phyloP scores from a whole-genome alignment of 2,113 vertebrate genomes.

The Chamaetylas fuelleborni region DNA sequence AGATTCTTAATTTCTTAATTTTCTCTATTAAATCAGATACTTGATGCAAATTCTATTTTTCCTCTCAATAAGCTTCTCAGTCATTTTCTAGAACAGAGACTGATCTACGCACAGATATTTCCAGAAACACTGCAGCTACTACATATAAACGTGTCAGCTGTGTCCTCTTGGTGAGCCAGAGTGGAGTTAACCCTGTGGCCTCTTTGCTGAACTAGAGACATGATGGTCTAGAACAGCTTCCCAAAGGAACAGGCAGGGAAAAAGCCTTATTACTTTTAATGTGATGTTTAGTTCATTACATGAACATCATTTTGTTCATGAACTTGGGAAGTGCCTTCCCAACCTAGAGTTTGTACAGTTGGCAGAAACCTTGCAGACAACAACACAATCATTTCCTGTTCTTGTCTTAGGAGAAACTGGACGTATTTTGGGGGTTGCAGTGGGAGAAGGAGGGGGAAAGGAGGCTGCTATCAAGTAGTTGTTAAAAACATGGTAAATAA shows the following conservation, averaged over 20 bases:
- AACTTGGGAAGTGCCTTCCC: background rate
- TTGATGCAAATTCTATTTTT: background rate
- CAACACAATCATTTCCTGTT: background rate
- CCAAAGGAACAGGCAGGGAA: background rate
- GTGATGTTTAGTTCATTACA: background rate
- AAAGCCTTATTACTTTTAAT: background rate
- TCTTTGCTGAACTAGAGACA: background rate
- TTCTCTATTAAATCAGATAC: background rate
- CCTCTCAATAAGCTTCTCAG: background rate
- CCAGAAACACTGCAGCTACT: background rate
- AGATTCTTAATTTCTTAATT: background rate
- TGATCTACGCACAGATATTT: background rate
- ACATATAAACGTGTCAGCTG: background rate
- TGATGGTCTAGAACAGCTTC: background rate
- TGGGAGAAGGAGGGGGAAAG: background rate
- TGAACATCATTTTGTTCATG: background rate
- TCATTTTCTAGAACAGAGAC: background rate
- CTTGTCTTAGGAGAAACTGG: background rate
- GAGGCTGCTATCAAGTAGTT: background rate
- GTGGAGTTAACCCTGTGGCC: background rate
- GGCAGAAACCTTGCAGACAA: background rate
- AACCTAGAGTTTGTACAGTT: background rate
- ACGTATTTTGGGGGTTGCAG: background rate
- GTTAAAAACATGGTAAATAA: constrained; percentile 33
- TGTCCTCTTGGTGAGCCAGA: background rate